phyloP scores from a whole-genome alignment of 2,113 vertebrate species.

The Catharus fuscescens region DNA sequence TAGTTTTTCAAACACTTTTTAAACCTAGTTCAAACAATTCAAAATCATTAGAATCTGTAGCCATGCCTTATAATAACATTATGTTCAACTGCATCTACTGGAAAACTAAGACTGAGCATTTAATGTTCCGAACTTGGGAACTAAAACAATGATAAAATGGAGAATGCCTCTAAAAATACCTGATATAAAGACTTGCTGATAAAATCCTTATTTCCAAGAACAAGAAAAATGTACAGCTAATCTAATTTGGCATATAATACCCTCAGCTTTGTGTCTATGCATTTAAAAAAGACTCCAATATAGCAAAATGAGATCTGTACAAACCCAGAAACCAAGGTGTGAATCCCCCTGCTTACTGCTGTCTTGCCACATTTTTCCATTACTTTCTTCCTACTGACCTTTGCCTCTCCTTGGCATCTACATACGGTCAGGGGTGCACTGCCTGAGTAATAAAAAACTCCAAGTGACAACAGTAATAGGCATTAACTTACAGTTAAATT shows the following conservation, averaged over 20 bases:
- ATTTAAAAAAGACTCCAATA: neutral
- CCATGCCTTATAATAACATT: neutral
- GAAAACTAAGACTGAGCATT: neutral
- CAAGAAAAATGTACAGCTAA: neutral
- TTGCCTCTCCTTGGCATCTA: neutral
- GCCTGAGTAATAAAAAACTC: neutral
- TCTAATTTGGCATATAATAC: neutral
- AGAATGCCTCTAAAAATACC: neutral
- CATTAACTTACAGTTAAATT: neutral
- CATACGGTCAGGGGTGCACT: rapidly evolving
- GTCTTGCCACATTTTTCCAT: neutral
- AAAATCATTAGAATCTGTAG: neutral
- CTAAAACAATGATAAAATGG: neutral
- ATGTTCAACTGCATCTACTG: neutral
- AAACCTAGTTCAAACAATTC: neutral
- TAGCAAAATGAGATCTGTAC: neutral
- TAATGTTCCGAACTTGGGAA: neutral
- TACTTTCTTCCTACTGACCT: neutral
- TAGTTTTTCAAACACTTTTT: neutral
- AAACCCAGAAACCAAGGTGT: neutral
- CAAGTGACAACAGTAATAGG: neutral
- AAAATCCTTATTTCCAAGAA: neutral
- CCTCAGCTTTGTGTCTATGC: neutral
- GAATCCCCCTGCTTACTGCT: neutral
- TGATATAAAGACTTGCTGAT: neutral